Base-by-base conservation (phyloP, 2,113 vertebrate genomes). In the Neodontobutis hainanensis region DNA sequence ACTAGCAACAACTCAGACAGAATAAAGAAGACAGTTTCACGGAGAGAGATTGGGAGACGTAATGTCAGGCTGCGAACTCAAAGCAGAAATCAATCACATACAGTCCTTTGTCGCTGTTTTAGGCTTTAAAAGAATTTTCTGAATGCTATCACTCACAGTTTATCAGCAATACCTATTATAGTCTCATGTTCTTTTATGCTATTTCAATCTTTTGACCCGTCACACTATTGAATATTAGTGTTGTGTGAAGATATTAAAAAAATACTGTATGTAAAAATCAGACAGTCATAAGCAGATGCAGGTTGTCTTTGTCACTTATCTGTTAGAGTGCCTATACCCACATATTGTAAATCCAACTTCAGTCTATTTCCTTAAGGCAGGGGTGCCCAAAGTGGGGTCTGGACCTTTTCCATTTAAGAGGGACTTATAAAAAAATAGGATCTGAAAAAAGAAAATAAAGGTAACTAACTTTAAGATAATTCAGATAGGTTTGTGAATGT, bases 51-150 rank as follows among this genome's bases (percentile, higher is more conserved):
- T 16, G 58, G 61, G 49, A 46, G 50, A 65, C 76, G 49, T 68
- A 70, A 75, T 84, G 84, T 85, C 82, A 80, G 76, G 65, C 80
- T 80, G 80, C 70, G 58, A 79, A 48, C 75, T 81, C 65, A 81
- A 80, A 84, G 85, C 46, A 67, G 8, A 78, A 84, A 87, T 86
- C 82, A 85, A 81, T 86, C 83, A 69, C 11, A 0, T 52, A 16
- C 14, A 2, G 63, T 78, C 65, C 52, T 62, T 47, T 76, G 51
- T 80, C 51, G 5, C 60, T 61, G 48, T 64, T 77, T 74, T 44
- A 68, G 73, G 40, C 71, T 78, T 73, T 85, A 83, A 72, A 74
- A 85, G 77, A 75, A 35, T 55, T 51, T 61, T 69, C 68, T 19
- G 52, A 67, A 72, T 68, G 63, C 65, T 47, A 12, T 57, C 69